Base-by-base conservation (phyloP, 2,888 invertebrate genomes). In the Drosophila pseudotakahashii region DNA sequence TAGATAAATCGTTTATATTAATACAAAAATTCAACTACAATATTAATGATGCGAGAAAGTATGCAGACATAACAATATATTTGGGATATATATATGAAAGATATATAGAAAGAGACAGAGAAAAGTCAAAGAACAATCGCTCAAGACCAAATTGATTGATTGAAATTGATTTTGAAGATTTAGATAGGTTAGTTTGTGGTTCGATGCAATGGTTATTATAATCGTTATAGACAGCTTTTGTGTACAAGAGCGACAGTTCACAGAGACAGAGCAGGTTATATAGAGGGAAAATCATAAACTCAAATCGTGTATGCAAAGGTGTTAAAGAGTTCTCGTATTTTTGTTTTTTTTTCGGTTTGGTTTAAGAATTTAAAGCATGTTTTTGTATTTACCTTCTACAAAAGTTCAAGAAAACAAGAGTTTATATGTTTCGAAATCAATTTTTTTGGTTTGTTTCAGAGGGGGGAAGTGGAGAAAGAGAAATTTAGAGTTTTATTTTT, bases 341-440 rank as follows among this genome's bases (percentile, higher is more conserved):
- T n/a, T n/a, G n/a, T n/a, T n/a, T 53, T 10, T 30, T 51, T 66
- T 72, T 61, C 64, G 2, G 66, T 79, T 19, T 19, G 19, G 19
- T 19, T 19, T 19, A 19, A 19, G 19, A 74, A 74, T 81, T 79
- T 32, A 62, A 61, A 62, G 52, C 32, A 66, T 73, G 50, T 53
- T 76, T 55, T 83, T 75, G 90, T 91, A 91, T 89, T 91, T 91
- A 91, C 91, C 91, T 91, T 91, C 91, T 91, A 91, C 89, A 90
- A 91, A 89, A 91, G 91, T 90, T 91, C 90, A 84, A 84, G 91
- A 91, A 91, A 90, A 90, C 89, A 90, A 90, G 86, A 86, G 83
- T 78, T 75, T 81, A 75, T 81, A 80, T 81, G 80, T 78, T 81
- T 79, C 79, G 73, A 76, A 80, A 74, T 75, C 63, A 80, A 78